Conservation (phyloP, 2,888 invertebrate species). For the Unio pictorum region DNA sequence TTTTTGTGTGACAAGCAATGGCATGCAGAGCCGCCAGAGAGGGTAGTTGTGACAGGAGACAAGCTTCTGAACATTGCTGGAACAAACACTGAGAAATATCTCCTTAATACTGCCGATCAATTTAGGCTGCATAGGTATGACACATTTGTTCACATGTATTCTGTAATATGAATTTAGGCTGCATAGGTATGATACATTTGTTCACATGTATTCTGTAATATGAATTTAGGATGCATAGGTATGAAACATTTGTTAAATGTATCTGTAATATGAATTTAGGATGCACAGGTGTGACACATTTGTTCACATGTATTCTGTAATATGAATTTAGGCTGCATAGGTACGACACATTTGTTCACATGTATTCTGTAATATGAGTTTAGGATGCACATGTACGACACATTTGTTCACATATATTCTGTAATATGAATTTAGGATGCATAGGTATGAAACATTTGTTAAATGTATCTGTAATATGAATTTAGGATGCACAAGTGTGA, state of each 20-base stretch:
- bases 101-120: slow-evolving; percentile 70
- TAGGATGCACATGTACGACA: slow-evolving; percentile 65
- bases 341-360: slow-evolving; percentile 28
- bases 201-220: too few relatives aligned
- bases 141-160: too few relatives aligned
- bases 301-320: too few relatives aligned
- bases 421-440: slow-evolving; percentile 59
- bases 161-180: slow-evolving; percentile 57
- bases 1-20: slow-evolving; percentile 66
- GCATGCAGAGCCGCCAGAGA: slow-evolving; percentile 53
- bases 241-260: not conserved
- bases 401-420: too few relatives aligned
- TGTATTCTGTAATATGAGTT: slow-evolving; percentile 37
- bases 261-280: slow-evolving; percentile 50
- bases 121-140: slow-evolving; percentile 68
- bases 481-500: slow-evolving; percentile 68
- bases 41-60: slow-evolving; percentile 67
- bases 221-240: slow-evolving; percentile 69
- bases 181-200: slow-evolving; percentile 55
- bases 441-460: slow-evolving; percentile 52
- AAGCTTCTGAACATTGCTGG: slow-evolving; percentile 69
- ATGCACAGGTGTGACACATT: slow-evolving; percentile 60
- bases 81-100: slow-evolving; percentile 69
- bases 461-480: slow-evolving; percentile 9
- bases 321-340: slow-evolving; percentile 66